Base-by-base conservation (phyloP, 2,113 vertebrate species). In the Pachyramphus minor region DNA sequence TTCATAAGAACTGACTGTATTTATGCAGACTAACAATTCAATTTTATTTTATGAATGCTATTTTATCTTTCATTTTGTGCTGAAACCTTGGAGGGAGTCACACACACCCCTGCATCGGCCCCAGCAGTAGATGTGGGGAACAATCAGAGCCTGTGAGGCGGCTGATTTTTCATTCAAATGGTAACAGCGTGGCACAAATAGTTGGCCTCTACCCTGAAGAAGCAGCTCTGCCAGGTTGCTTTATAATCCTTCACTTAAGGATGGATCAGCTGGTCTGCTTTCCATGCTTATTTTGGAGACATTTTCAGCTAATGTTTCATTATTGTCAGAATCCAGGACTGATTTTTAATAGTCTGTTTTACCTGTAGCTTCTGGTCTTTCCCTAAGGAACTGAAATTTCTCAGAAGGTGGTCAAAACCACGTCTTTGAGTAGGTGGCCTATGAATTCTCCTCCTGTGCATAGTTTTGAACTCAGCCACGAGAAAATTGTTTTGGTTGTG, bases 161-260 rank as follows among this genome's bases (percentile, higher is more conserved):
- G 33, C 13, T 83, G 63, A 89, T 90, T 85, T 91, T 76, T 89
- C 84, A 85, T 85, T 85, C 50, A 83, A 18, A 85, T 66, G 45
- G 62, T 45, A 84, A 39, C 37, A 85, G 45, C 23, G 27, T 1
- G 24, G 45, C 62, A 93, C 37, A 58, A 84, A 72, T 8, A 77
- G 42, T 30, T 79, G 78, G 58, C 37, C 72, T 77, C 74, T n/a
- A 42, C 49, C 30, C 74, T 3, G 0, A 69, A 56, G 25, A 83
- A 91, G 31, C 18, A 80, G 41, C n/a, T 78, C 78, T 87, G 74
- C 49, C 55, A 53, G 62, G 31, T 37, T 87, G 28, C n/a, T 80
- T 85, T 80, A 37, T 44, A 79, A 73, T 66, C 63, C 31, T 27
- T 59, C 42, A 45, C 25, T 67, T 74, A 14, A 33, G 63, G 55